Base-by-base conservation (phyloP, 2,113 vertebrate species). In the Mirza zaza region DNA sequence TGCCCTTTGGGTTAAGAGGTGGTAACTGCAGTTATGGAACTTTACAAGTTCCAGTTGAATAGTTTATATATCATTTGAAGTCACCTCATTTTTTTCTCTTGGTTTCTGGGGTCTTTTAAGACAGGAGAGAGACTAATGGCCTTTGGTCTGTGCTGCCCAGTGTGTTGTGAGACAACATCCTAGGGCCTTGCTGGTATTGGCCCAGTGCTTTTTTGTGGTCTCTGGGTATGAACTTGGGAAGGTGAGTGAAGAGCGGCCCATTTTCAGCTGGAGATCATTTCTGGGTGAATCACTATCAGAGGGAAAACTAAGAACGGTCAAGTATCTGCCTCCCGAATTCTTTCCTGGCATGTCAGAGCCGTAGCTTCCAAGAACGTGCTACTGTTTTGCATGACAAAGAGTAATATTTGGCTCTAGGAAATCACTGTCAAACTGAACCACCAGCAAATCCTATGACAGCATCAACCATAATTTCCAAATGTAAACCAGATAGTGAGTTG, bases 351-450 rank as follows among this genome's bases (percentile, higher is more conserved):
- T 82, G 50, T 61, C 77, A 73, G 23, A 80, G 71, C 82, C 90
- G 18, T 27, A 27, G 67, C 88, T 81, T 84, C 82, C 42, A n/a
- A 82, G 77, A 68, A 92, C 87, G 39, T 48, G 32, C 42, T 91
- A 13, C 75, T 91, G 0, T 39, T 97, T 89, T 90, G 20, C 45
- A 65, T 59, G 90, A 91, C 61, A 59, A 93, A 50, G 55, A 93
- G 36, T 77, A 91, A 67, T 1, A 3, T 70, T 71, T 94, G 92
- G 45, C 79, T 85, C 67, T 45, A 23, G 48, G 48, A 87, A 32
- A 52, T 11, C 76, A n/a, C 17, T 52, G 89, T 52, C 52, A 61
- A 73, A 20, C 84, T 76, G 79, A 91, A 63, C 65, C 42, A 77
- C 25, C 36, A 6, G 63, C 93, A 82, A 36, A 9, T 87, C 76